Conservation (phyloP, 2,113 vertebrate species). For the Hypomesus transpacificus region DNA sequence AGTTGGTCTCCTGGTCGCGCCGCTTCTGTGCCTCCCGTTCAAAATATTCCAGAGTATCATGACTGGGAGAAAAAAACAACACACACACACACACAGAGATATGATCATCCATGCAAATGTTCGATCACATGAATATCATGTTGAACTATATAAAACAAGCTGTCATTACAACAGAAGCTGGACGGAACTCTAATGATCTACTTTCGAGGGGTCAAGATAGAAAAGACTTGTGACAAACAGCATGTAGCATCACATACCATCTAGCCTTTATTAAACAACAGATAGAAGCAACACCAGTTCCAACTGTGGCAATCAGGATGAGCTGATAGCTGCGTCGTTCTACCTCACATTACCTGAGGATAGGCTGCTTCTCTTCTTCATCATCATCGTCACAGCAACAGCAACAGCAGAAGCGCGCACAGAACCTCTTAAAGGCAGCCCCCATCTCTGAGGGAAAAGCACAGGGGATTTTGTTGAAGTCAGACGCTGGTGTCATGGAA, state of each 20-base stretch:
- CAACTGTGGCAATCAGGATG: neutral
- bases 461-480: neutral
- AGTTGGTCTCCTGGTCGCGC: constrained; percentile 77
- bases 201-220: neutral
- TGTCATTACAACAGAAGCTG: neutral
- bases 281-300: no score
- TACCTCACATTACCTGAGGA: constrained; percentile 63
- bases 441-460: constrained; percentile 60
- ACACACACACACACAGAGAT: constrained; percentile 21
- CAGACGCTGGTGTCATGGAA: no score
- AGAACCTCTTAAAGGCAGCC: constrained; percentile 59
- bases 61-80: constrained; percentile 36
- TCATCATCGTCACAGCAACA: constrained; percentile 57
- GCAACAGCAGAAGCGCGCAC: constrained; percentile 65
- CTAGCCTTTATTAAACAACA: no score
- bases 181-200: neutral
- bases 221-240: no score
- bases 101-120: constrained; percentile 2
- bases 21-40: constrained; percentile 76
- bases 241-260: no score
- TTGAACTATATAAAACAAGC: neutral
- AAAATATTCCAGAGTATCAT: constrained; percentile 77
- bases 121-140: neutral
- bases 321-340: neutral
- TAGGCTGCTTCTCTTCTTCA: constrained; percentile 71